A percentile compares a stretch with the other conserved stretches of the same genome.
Conservation (phyloP, 2,113 vertebrate genomes). For the Eptesicus fuscus region DNA sequence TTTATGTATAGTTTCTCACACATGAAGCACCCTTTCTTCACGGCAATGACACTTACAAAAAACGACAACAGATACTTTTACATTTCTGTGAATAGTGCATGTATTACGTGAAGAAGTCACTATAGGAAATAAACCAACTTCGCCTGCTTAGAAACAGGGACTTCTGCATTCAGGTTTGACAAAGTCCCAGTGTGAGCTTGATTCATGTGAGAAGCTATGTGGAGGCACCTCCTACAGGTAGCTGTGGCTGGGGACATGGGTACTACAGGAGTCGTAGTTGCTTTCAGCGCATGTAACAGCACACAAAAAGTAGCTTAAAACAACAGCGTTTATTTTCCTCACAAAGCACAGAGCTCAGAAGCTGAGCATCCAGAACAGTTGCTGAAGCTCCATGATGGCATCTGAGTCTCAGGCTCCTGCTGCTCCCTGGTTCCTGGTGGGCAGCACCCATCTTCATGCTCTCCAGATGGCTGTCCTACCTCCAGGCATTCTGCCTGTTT, state of each 20-base stretch:
- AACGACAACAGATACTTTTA: not conserved
- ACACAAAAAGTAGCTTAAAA: not conserved
- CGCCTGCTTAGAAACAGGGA: not conserved
- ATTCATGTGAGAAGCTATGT: not conserved
- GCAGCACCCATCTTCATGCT: not conserved
- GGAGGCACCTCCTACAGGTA: not conserved
- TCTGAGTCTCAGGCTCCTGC: not conserved
- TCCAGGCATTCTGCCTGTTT: not conserved
- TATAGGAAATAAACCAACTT: not conserved
- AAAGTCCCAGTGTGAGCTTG: not conserved
- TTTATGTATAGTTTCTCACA: not conserved
- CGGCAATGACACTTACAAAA: not conserved
- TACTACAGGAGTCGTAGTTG: not conserved
- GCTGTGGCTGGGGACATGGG: not conserved
- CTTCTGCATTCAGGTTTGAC: not conserved
- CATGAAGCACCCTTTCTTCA: not conserved
- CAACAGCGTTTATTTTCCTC: not conserved
- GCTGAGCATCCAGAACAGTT: not conserved
- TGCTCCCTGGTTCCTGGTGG: not conserved
- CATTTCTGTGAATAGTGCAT: not conserved
- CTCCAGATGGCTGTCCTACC: not conserved
- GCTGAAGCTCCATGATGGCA: not conserved
- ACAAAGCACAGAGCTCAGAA: not conserved
- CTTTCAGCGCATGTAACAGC: not conserved
- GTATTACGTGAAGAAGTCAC: not conserved